Base-by-base conservation (phyloP, 2,113 vertebrate species). In the Barbus barbus region DNA sequence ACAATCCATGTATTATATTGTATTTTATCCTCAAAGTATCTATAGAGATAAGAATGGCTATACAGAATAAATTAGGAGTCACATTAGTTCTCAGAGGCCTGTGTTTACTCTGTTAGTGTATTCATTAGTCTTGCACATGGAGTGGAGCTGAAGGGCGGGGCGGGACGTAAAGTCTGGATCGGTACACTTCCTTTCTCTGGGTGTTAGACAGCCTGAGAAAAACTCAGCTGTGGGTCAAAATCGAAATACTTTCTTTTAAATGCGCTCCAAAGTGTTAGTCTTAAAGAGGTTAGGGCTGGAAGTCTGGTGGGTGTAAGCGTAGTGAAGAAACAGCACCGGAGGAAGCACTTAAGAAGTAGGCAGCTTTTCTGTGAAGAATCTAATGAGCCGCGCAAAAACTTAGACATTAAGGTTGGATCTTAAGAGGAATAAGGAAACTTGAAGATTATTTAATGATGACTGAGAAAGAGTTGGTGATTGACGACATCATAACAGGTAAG, bases 401-500 rank as follows among this genome's bases (percentile, higher is more conserved):
- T 67, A 51, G 16, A 33, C 16, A 46, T 24, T 84, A 77, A 85
- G n/a, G 88, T 84, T 79, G 86, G 90, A 91, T 16, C 31, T 46
- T 18, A 28, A 80, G 4, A 0, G 78, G 22, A 65, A 81, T 31
- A 81, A 22, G 44, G 3, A 31, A 69, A 51, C 28, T 46, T 81
- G 24, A 67, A 81, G 61, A 69, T 48, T n/a, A n/a, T 79, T 63
- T 0, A 28, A 91, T n/a, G 85, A 94, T 92, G 93, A 91, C 86
- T n/a, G 93, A 92, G 53, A 93, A 89, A 73, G 92, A 94, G 31
- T 78, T 90, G 22, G 80, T 83, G 28, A 71, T 87, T 9, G 93
- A 94, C 22, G 89, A 92, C 77, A 81, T 90, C 1, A 86, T 90
- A 87, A 26, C 91, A 91, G 94, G 94, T 95, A 92, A 90, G 78